Percentiles rank a stretch among this genome's conserved stretches.
Conservation (phyloP, 2,797 vertebrate species). For the Pangasius krempfi region DNA sequence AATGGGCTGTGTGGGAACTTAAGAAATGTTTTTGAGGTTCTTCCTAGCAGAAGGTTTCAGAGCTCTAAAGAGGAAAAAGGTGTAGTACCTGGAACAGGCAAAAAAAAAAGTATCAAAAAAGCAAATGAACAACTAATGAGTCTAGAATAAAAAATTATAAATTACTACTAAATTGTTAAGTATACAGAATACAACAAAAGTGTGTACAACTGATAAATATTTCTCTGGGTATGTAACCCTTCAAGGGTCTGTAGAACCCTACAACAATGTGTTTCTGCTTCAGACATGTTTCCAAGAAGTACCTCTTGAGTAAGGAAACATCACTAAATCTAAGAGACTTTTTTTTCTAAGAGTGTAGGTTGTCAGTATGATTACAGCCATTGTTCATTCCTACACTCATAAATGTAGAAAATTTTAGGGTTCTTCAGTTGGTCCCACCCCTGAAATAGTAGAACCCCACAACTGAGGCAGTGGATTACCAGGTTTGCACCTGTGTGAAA, state of each 20-base stretch:
- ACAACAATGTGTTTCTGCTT: neutral
- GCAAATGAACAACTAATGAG: neutral
- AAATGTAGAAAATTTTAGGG: neutral
- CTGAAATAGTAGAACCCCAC: neutral
- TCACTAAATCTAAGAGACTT: neutral
- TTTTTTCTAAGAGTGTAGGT: too few relatives aligned
- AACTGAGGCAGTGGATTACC: neutral
- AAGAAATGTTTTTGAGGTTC: neutral
- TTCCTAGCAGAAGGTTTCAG: neutral
- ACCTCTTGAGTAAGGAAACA: neutral
- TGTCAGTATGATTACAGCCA: neutral
- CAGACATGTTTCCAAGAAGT: neutral
- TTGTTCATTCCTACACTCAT: neutral
- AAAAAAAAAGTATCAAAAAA: neutral
- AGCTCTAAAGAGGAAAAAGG: neutral
- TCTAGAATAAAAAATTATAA: neutral
- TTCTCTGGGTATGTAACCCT: neutral
- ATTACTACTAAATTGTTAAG: neutral
- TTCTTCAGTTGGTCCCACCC: neutral
- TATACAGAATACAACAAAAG: neutral
- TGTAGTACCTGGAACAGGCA: neutral
- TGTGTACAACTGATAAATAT: neutral
- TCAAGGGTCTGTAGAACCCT: neutral
- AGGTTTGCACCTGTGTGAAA: neutral
- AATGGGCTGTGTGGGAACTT: neutral